Percentiles rank a stretch among this genome's conserved stretches.
phyloP scores from a whole-genome alignment of 2,797 vertebrate species.

The Poecilia gillii region DNA sequence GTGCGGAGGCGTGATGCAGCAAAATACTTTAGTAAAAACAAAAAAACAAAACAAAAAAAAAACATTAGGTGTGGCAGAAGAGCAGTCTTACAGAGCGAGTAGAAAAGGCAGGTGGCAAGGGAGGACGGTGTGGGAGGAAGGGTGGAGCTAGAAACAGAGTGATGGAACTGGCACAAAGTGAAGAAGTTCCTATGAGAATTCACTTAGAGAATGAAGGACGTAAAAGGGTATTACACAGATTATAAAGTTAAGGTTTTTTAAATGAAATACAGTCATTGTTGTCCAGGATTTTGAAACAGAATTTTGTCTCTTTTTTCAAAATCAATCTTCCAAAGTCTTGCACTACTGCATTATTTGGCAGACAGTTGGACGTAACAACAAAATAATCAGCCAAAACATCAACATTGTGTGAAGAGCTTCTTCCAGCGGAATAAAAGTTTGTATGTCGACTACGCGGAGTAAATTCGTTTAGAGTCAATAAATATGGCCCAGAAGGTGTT shows the following conservation, averaged over 20 bases:
- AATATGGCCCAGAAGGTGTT: neutral
- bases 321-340: neutral
- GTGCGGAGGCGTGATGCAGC: constrained; percentile 52
- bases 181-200: too few species aligned
- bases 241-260: neutral
- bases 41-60: neutral
- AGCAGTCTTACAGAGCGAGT: constrained; percentile 42
- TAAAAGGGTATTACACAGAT: neutral
- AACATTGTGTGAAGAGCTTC: neutral
- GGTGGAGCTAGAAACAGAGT: constrained; percentile 49
- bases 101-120: constrained; percentile 51
- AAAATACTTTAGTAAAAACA: constrained; percentile 44
- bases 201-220: neutral
- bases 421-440: neutral
- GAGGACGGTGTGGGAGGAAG: constrained; percentile 19
- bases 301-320: neutral
- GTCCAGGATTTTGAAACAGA: neutral
- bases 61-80: constrained; percentile 34
- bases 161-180: constrained; percentile 68
- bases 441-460: neutral
- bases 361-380: neutral
- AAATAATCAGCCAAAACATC: neutral
- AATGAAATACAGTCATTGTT: neutral
- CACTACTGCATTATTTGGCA: neutral
- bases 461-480: neutral